phyloP scores from a whole-genome alignment of 2,113 vertebrate species.

The Perca fluviatilis region DNA sequence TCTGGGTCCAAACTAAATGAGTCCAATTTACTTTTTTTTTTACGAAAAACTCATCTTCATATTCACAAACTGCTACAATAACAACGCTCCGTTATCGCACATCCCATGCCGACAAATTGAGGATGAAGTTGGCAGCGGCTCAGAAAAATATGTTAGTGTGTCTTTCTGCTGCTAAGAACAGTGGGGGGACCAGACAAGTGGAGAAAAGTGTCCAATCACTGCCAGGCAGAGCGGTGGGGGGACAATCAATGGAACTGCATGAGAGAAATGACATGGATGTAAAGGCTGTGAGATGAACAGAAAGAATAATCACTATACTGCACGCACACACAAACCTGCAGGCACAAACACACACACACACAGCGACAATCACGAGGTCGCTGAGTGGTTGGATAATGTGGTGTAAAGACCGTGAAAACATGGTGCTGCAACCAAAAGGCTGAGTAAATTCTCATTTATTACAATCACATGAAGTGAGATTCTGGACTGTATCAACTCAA shows the following conservation, averaged over 20 bases:
- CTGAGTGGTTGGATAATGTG: constrained; percentile 32
- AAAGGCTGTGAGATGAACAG: constrained; percentile 38
- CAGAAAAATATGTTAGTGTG: constrained; percentile 30
- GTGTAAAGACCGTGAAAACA: constrained; percentile 4
- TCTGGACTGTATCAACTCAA: neutral
- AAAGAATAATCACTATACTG: constrained; percentile 23
- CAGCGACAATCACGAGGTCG: constrained; percentile 16
- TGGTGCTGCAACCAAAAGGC: neutral
- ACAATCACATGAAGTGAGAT: neutral
- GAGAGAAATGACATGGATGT: constrained; percentile 54
- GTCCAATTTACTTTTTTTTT: too few relatives aligned
- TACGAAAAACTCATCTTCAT: constrained; percentile 30
- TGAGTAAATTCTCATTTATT: neutral
- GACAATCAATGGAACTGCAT: constrained; percentile 45
- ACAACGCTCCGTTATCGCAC: constrained; percentile 9
- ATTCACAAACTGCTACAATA: constrained; percentile 39
- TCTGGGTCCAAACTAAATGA: constrained; percentile 36
- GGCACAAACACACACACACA: neutral
- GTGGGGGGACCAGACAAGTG: constrained; percentile 19
- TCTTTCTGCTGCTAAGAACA: constrained; percentile 35
- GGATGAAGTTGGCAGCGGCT: constrained; percentile 22
- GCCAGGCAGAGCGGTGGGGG: constrained; percentile 21
- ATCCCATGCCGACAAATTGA: constrained; percentile 16
- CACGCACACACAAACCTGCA: neutral
- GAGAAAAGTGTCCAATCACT: constrained; percentile 48